Percentiles rank a stretch among this genome's conserved stretches.
phyloP scores from a whole-genome alignment of 2,113 vertebrate genomes.

The Archilochus colubris region DNA sequence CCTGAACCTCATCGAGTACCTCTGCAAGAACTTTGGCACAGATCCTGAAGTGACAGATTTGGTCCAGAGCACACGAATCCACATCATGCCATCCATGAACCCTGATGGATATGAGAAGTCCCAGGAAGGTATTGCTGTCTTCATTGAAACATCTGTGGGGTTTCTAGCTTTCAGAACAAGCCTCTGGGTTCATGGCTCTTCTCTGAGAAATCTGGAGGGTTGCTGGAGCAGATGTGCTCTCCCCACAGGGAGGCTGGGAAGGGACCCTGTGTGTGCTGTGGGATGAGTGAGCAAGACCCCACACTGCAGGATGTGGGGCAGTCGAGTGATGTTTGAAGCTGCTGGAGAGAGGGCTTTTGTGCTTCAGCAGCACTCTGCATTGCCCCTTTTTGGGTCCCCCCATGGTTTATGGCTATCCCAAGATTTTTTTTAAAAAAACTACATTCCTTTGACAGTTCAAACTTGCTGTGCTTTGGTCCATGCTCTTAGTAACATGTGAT shows the following conservation, averaged over 20 bases:
- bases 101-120: conserved; percentile 94
- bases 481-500: not conserved
- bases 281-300: not conserved
- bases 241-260: not conserved
- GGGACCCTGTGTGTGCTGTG: not conserved
- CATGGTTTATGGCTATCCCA: not conserved
- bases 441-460: conserved; percentile 8
- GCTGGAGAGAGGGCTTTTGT: not conserved
- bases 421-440: not conserved
- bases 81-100: conserved; percentile 99
- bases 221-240: not conserved
- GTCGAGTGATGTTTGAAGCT: not conserved
- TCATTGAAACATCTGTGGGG: not conserved
- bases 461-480: not conserved
- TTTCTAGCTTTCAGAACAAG: not conserved
- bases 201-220: not conserved
- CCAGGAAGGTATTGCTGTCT: conserved; percentile 82
- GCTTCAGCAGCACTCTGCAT: not conserved
- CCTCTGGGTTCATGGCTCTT: not conserved
- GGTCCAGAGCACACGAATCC: conserved; percentile 90
- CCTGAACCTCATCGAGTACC: conserved; percentile 95
- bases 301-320: accelerated
- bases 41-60: conserved; percentile 90
- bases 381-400: not conserved
- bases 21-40: conserved; percentile 92